phyloP scores from a whole-genome alignment of 2,113 vertebrate genomes.

The Nothobranchius furzeri region DNA sequence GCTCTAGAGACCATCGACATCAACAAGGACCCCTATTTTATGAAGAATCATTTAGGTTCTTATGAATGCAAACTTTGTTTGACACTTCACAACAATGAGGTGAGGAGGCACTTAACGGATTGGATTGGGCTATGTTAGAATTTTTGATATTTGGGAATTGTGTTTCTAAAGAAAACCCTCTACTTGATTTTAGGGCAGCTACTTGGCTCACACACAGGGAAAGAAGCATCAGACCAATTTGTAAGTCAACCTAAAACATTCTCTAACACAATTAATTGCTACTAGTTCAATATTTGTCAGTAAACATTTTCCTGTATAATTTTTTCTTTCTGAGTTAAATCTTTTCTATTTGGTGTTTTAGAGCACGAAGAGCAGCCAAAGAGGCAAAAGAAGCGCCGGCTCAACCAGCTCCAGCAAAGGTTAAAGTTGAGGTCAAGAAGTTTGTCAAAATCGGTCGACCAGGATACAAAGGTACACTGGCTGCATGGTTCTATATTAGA shows the following conservation, averaged over 20 bases:
- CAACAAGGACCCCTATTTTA: slow-evolving; percentile 99
- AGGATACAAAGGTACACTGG: slow-evolving; percentile 90
- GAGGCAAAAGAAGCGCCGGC: slow-evolving; percentile 97
- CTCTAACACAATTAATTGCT: too few relatives aligned
- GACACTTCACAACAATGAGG: slow-evolving; percentile 98
- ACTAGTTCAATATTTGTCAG: too few relatives aligned
- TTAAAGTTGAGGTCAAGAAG: slow-evolving; percentile 98
- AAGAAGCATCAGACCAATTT: slow-evolving; percentile 99
- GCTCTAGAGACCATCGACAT: slow-evolving; percentile 97
- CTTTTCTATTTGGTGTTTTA: slow-evolving; percentile 41
- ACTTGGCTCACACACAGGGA: slow-evolving; percentile 96
- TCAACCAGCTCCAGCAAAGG: slow-evolving; percentile 95
- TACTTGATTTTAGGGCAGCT: slow-evolving; percentile 86
- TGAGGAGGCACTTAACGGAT: slow-evolving; percentile 46
- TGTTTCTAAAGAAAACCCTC: slow-evolving; percentile 5
- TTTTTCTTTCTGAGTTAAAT: background rate
- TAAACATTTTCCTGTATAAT: too few relatives aligned
- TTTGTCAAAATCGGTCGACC: slow-evolving; percentile 98
- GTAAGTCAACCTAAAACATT: slow-evolving; percentile 79
- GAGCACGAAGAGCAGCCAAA: slow-evolving; percentile 91
- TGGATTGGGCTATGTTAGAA: background rate
- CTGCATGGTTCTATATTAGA: background rate
- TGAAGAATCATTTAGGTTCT: slow-evolving; percentile 98
- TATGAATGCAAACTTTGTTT: slow-evolving; percentile 98
- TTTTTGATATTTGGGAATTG: background rate